phyloP scores from a whole-genome alignment of 92 coral and sea anemone species.

The Scolanthus callimorphus region DNA sequence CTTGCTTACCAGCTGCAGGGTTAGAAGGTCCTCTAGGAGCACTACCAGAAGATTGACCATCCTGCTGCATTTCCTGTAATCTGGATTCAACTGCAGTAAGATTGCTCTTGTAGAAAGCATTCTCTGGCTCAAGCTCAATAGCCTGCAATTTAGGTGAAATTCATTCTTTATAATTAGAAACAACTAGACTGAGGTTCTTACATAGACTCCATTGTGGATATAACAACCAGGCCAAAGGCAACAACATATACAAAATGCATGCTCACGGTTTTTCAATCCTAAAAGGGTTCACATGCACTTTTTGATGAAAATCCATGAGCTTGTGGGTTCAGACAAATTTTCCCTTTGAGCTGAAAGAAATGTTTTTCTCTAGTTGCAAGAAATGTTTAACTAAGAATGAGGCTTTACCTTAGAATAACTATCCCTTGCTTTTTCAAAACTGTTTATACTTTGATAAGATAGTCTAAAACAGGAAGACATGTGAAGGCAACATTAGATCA shows the following conservation, averaged over 20 bases:
- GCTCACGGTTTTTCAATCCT: no score
- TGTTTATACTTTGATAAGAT: slow-evolving; percentile 80
- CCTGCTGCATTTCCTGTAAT: slow-evolving; percentile 42
- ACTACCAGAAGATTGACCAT: slow-evolving; percentile 14
- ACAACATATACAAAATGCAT: no score
- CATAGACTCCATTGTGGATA: no score
- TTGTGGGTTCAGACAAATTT: no score
- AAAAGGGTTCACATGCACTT: no score
- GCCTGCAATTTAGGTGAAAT: slow-evolving; percentile 68
- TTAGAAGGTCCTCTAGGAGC: slow-evolving; percentile 3
- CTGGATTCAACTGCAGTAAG: slow-evolving; percentile 68
- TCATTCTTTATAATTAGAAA: no score
- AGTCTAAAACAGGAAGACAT: no score
- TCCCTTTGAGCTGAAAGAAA: no score
- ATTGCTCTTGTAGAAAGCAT: slow-evolving; percentile 74
- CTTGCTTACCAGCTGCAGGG: slow-evolving; percentile 23
- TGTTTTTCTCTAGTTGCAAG: slow-evolving; percentile 2
- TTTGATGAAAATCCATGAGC: no score
- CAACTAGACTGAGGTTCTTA: no score
- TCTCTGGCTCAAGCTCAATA: slow-evolving; percentile 83
- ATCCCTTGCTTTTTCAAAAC: slow-evolving; percentile 79
- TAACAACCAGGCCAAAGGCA: no score
- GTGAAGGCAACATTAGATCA: no score
- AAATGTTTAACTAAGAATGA: neutral
- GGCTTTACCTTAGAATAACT: slow-evolving; percentile 67